Evolutionary conservation across 1,140 invertebrate genomes (phyloP), one percentile per base, ranked within the genome.

Genomic region (Drosophila kohkoa): DNA sequence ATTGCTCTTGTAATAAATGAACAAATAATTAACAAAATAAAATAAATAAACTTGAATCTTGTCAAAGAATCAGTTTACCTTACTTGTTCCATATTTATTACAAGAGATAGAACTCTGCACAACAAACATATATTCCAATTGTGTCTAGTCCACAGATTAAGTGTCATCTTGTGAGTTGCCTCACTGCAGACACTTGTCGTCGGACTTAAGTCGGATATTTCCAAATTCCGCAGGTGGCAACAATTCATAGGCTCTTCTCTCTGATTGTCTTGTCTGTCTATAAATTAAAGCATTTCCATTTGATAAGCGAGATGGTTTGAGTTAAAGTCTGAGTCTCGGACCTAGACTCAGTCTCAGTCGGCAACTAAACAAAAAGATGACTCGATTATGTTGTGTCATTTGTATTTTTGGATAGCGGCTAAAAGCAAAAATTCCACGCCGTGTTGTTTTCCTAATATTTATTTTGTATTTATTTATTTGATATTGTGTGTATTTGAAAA

Each of bases 351-450:
- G 20, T 25, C 43, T 25, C 6, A 7, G 15, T 48, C 71, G 65
- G 71, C 57, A 75, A 48, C 72, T 57, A 32, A 74, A 73, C 15
- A 63, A 52, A 76, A 43, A 72, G 66, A 62, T 70, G 66, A 48
- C 43, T 86, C 72, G 64, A 60, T 73, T 54, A 71, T 57, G 63
- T 79, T 70, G 71, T 62, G 83, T 86, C 82, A 86, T 65, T 85
- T 87, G 51, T 86, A 82, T 86, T 77, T 77, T 82, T 87, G 64
- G 78, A 75, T 71, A 43, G 54, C 55, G 64, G 45, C 79, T 87
- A 82, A 87, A 79, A 82, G 82, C 82, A 76, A 49, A 86, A 87
- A 86, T 86, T 87, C 80, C 80, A 68, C 13, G 13, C 6, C 5
- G 30, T 25, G 20, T 25, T 25, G 20, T 64, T 64, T 48, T 57